These are phyloP conservation scores for Grammomys surdaster DNA, from an alignment of 2,113 vertebrate genomes.

Conservation along the genomic window DNA sequence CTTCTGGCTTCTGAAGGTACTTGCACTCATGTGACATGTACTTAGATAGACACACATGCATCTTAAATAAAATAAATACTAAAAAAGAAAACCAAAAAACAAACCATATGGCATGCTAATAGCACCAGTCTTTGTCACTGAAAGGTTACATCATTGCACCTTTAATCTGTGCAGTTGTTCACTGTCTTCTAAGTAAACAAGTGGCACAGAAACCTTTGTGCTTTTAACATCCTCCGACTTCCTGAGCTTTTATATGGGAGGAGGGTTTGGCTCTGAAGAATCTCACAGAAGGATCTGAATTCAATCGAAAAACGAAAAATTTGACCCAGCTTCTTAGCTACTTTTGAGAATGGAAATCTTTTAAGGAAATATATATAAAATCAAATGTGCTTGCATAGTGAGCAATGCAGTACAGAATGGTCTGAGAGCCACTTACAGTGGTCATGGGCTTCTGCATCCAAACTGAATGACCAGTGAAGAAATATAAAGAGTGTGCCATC, in stretches of 20 bases:
- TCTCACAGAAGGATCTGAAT: neutral
- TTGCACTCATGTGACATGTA: neutral
- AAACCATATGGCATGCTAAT: neutral
- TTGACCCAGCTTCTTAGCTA: neutral
- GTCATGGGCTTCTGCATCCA: neutral
- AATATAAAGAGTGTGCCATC: neutral
- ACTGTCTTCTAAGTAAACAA: slow-evolving; percentile 39
- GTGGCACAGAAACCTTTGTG: neutral
- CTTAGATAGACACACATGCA: neutral
- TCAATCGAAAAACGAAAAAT: neutral
- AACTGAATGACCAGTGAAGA: neutral
- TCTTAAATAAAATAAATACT: neutral
- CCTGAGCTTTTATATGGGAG: neutral
- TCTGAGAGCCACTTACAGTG: neutral
- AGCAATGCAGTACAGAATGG: neutral
- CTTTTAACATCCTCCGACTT: neutral
- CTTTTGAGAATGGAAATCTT: slow-evolving; percentile 27
- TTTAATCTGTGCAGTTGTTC: slow-evolving; percentile 28
- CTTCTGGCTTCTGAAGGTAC: neutral
- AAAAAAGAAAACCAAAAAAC: neutral
- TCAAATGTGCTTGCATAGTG: neutral
- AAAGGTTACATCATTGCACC: neutral
- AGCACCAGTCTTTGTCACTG: slow-evolving; percentile 6
- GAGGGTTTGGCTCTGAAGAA: neutral
- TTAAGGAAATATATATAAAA: neutral